A percentile compares a stretch with the other conserved stretches of the same genome.
phyloP scores from a whole-genome alignment of 2,888 invertebrate species.

The Fabriciana adippe region DNA sequence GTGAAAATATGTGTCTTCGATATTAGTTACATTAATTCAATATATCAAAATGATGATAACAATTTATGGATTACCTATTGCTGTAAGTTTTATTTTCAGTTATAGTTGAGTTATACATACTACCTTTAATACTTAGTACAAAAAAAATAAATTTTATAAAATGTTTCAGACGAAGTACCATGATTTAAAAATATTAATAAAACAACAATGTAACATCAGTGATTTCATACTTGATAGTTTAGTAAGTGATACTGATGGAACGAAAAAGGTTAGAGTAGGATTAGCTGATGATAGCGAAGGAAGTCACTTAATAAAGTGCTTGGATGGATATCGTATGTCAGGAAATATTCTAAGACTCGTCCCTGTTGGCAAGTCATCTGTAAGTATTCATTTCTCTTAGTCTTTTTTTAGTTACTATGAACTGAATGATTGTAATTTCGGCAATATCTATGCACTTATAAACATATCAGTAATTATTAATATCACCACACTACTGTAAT shows the following conservation, averaged over 20 bases:
- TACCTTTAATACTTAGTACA: background rate
- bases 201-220: slow-evolving; percentile 60
- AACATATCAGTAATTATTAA: too few species aligned
- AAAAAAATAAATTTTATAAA: background rate
- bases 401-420: too few species aligned
- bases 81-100: slow-evolving; percentile 48
- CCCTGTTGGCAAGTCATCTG: slow-evolving; percentile 55
- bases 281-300: slow-evolving; percentile 63
- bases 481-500: too few species aligned
- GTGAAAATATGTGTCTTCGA: background rate
- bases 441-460: too few species aligned
- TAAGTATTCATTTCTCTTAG: slow-evolving; percentile 12
- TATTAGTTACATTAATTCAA: background rate
- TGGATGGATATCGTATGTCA: slow-evolving; percentile 60
- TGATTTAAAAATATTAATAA: slow-evolving; percentile 63
- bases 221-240: slow-evolving; percentile 70
- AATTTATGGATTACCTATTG: slow-evolving; percentile 64
- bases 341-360: slow-evolving; percentile 57
- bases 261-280: slow-evolving; percentile 67
- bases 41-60: slow-evolving; percentile 69
- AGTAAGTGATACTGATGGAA: slow-evolving; percentile 51
- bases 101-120: background rate
- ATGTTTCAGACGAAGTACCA: slow-evolving; percentile 61
- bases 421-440: too few species aligned
- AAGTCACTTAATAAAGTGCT: slow-evolving; percentile 57